These are phyloP conservation scores for Pongo pygmaeus DNA, from an alignment of 2,113 vertebrate genomes.

Conservation along the genomic window DNA sequence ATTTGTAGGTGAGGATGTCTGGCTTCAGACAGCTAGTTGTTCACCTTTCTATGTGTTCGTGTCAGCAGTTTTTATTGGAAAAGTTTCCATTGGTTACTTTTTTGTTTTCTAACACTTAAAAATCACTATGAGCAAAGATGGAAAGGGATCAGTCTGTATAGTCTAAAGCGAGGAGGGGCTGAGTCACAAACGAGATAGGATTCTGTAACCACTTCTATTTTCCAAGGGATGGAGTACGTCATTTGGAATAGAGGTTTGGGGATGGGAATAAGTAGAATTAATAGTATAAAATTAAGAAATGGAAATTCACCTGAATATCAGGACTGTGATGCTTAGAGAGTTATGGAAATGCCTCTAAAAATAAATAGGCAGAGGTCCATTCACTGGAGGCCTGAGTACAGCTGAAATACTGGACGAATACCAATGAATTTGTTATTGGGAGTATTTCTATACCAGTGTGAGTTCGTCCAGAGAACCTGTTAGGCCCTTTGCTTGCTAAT, in stretches of 20 bases:
- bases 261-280: constrained; percentile 15
- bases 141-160: neutral
- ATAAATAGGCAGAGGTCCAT: constrained; percentile 3
- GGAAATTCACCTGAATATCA: constrained; percentile 25
- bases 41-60: neutral
- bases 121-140: neutral
- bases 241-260: neutral
- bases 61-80: neutral
- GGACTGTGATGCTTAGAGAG: neutral
- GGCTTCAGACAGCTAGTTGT: neutral
- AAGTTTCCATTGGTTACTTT: neutral
- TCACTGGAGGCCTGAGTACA: neutral
- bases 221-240: neutral
- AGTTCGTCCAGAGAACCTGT: constrained; percentile 36
- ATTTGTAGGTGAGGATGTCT: neutral
- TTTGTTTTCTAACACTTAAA: constrained; percentile 11
- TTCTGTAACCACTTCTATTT: constrained; percentile 15
- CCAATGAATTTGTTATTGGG: neutral
- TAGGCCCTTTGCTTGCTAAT: constrained; percentile 59
- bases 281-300: constrained; percentile 49
- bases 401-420: constrained; percentile 16
- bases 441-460: constrained; percentile 16
- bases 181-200: neutral
- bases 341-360: constrained; percentile 44
- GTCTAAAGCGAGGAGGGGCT: neutral